Conservation (phyloP, 2,888 invertebrate genomes). For the Macrophya annulata region DNA sequence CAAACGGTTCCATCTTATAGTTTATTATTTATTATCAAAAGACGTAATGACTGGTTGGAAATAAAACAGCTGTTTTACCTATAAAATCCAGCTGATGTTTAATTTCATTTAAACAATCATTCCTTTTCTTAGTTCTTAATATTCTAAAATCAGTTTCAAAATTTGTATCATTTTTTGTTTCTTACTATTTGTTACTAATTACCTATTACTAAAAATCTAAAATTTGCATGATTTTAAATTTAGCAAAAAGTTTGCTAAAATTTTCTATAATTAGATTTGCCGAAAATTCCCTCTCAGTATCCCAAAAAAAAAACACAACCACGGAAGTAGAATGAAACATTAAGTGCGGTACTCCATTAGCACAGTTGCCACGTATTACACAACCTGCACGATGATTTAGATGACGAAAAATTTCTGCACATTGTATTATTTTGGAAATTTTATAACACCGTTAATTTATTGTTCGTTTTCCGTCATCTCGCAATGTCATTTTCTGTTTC, state of each 20-base stretch:
- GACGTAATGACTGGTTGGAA: neutral
- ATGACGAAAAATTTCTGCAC: neutral
- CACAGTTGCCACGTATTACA: neutral
- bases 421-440: neutral
- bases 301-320: neutral
- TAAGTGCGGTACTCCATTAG: neutral
- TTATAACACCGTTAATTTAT: neutral
- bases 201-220: too few species aligned
- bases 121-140: neutral
- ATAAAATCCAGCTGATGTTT: neutral
- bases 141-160: neutral
- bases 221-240: too few species aligned
- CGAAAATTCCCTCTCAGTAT: neutral
- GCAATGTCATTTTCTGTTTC: neutral
- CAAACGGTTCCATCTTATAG: neutral
- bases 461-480: neutral
- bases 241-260: neutral
- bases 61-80: neutral
- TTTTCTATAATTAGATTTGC: neutral
- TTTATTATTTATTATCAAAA: neutral
- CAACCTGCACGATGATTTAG: neutral
- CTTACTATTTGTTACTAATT: too few species aligned
- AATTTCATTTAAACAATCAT: neutral
- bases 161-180: neutral
- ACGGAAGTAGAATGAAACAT: neutral